Evolutionary conservation across 2,888 invertebrate genomes (phyloP).

Genomic region (Eristalinus aeneus): DNA sequence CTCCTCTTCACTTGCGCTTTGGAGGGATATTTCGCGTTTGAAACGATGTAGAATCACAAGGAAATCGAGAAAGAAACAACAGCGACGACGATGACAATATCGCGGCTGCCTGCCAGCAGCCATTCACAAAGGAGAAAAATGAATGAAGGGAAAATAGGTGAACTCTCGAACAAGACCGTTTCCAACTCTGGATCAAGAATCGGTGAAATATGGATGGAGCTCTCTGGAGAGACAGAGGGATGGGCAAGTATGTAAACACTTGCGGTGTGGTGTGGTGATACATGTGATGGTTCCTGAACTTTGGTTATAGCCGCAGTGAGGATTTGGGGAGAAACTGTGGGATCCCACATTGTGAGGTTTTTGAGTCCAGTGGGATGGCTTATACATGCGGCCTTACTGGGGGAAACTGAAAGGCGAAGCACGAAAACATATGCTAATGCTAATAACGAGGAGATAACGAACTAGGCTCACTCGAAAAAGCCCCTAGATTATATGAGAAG

Average conservation of each 20-base stretch:
- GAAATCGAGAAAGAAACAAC: not conserved
- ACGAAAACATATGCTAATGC: too few relatives aligned
- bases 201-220: not conserved
- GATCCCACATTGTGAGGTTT: not conserved
- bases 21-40: slow-evolving; percentile 45
- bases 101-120: slow-evolving; percentile 35
- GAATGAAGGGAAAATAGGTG: slow-evolving; percentile 3
- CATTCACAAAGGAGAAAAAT: slow-evolving; percentile 19
- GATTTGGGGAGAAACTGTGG: not conserved
- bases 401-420: too few relatives aligned
- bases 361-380: too few relatives aligned
- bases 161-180: not conserved
- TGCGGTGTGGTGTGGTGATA: not conserved
- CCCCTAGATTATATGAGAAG: too few relatives aligned
- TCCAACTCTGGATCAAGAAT: not conserved
- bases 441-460: too few relatives aligned
- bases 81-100: slow-evolving; percentile 35
- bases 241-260: not conserved
- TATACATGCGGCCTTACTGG: too few relatives aligned
- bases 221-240: not conserved
- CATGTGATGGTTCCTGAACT: not conserved
- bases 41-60: not conserved
- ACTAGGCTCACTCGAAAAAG: too few relatives aligned
- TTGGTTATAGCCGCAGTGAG: not conserved
- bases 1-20: slow-evolving; percentile 38